A percentile compares a stretch with the other conserved stretches of the same genome.
These are phyloP conservation scores for Mobula hypostoma DNA, from an alignment of 2,113 vertebrate species.

Conservation along the genomic window DNA sequence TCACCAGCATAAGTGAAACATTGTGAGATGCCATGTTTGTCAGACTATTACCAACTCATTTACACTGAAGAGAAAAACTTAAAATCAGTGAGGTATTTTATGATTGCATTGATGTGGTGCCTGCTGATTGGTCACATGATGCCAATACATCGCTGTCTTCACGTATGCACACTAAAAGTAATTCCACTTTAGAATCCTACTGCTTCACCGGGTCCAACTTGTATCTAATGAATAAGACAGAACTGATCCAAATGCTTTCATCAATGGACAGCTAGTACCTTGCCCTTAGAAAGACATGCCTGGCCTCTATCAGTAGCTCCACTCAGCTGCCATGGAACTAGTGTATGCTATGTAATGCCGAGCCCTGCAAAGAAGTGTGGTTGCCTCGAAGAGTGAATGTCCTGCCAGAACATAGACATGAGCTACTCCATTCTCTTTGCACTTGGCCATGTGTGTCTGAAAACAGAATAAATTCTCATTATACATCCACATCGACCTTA, in stretches of 20 bases:
- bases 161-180: background rate
- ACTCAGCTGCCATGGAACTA: no score
- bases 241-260: background rate
- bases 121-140: background rate
- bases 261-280: background rate
- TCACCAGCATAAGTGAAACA: background rate
- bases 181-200: background rate
- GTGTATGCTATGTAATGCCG: no score
- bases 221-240: background rate
- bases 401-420: no score
- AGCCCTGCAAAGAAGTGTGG: no score
- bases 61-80: background rate
- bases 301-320: no score
- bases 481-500: no score
- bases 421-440: no score
- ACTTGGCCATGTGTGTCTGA: no score
- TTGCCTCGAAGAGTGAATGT: no score
- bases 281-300: background rate
- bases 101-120: background rate
- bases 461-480: no score
- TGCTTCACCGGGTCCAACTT: background rate
- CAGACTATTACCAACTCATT: background rate
- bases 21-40: background rate
- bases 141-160: background rate
- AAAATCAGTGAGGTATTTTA: background rate